These are phyloP conservation scores for Lepetodrilus schrolli DNA, from an alignment of 2,888 invertebrate genomes.

Conservation along the genomic window DNA sequence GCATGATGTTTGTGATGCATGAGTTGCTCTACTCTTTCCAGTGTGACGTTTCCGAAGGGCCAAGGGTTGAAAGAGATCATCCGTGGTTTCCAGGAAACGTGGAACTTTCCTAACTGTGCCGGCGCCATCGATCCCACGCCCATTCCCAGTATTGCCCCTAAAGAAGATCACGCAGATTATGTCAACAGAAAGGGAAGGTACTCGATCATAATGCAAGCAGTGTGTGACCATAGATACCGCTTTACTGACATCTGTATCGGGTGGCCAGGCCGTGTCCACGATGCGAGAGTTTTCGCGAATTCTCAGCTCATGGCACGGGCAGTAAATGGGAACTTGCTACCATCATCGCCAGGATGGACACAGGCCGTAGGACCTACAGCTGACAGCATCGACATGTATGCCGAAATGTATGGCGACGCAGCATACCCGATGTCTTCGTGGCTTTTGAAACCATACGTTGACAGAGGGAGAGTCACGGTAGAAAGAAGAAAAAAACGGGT, in stretches of 20 bases:
- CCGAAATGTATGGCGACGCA: constrained; percentile 29
- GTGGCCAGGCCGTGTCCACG: constrained; percentile 35
- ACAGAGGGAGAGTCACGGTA: neutral
- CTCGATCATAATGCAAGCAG: constrained; percentile 30
- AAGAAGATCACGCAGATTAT: constrained; percentile 30
- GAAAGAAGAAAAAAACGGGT: no score
- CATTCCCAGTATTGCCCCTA: constrained; percentile 33
- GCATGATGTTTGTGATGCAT: constrained; percentile 10
- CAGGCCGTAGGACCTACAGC: neutral
- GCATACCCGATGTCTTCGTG: constrained; percentile 33
- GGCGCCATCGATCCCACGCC: constrained; percentile 41
- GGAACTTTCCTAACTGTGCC: constrained; percentile 33
- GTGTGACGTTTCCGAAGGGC: constrained; percentile 23
- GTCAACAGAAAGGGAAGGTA: constrained; percentile 35
- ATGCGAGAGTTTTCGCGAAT: constrained; percentile 32
- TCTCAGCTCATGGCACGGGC: constrained; percentile 23
- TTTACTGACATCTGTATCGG: constrained; percentile 27
- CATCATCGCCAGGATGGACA: neutral
- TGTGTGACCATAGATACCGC: constrained; percentile 24
- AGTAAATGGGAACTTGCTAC: neutral
- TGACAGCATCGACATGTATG: neutral
- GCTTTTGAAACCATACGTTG: constrained; percentile 30
- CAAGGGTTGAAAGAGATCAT: constrained; percentile 19
- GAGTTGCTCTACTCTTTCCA: neutral
- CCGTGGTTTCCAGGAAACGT: constrained; percentile 23